A percentile compares a stretch with the other conserved stretches of the same genome.
phyloP scores from a whole-genome alignment of 2,113 vertebrate genomes.

The Silurus asotus region DNA sequence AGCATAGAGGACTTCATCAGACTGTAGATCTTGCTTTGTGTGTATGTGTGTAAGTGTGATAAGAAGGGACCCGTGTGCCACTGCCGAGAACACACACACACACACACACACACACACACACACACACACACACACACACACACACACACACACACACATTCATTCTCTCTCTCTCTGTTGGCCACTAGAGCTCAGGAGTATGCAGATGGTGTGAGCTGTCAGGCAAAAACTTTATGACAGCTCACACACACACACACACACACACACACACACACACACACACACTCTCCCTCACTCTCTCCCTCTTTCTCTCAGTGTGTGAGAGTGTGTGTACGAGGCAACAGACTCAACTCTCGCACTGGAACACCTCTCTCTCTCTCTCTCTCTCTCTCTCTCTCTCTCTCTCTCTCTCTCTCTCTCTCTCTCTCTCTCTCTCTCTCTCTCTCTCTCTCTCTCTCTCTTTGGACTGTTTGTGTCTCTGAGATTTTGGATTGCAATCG shows the following conservation, averaged over 20 bases:
- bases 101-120: neutral
- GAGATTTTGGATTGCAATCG: conserved; percentile 20
- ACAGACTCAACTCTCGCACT: neutral
- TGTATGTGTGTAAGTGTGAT: conserved; percentile 24
- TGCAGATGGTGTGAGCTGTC: conserved; percentile 72
- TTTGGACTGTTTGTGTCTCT: conserved; percentile 2
- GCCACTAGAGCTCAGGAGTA: conserved; percentile 57
- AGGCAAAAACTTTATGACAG: conserved; percentile 68
- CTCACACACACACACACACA: conserved; percentile 46
- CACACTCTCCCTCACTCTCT: conserved; percentile 15
- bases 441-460: too few species aligned
- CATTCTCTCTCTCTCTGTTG: conserved; percentile 47
- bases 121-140: neutral
- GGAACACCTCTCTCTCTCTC: neutral
- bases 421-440: too few species aligned
- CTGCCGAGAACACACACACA: conserved; percentile 53
- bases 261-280: conserved; percentile 31
- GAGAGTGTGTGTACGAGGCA: neutral
- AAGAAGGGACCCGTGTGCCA: conserved; percentile 52
- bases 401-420: neutral
- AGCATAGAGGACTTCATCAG: conserved; percentile 33
- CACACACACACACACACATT: neutral
- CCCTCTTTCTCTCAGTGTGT: conserved; percentile 3
- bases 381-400: too few species aligned
- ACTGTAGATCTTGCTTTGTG: neutral